Evolutionary conservation across 2,888 invertebrate genomes (phyloP), one percentile per base, ranked within the genome.

Genomic region (Eupeodes luniger): DNA sequence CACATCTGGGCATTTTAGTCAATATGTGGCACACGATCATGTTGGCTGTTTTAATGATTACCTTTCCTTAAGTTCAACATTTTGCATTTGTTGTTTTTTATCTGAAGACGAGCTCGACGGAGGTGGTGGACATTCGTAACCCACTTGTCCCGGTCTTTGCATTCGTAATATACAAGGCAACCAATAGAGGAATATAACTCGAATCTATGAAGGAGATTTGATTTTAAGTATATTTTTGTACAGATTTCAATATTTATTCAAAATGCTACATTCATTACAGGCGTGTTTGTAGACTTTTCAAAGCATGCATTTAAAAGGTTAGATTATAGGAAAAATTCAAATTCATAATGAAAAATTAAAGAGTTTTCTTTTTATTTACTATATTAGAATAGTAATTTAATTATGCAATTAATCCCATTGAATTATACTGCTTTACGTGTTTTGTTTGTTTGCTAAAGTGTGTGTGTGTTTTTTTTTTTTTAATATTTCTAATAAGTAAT

Each of bases 141-240:
- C 94, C 90, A 93, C 94, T 93, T 95, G 94, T 92, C 95, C 96
- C 90, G 96, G 95, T 93, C 96, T 95, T 92, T 96, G 96, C 99
- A 99, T 99, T 92, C 99, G 96, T 93, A 99, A 95, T 92, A 99
- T 94, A 96, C 98, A 98, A 92, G 99, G 99, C 94, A 99, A 95
- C 98, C 99, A 99, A 94, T 97, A 97, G 93, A 99, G 96, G 94
- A 99, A 98, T 93, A 99, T 96, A 92, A 97, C 96, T 94, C 96
- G 97, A 92, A 98, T 96, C 98, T 98, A 94, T 88, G 89, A 85
- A 88, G 72, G 77, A 87, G 78, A 87, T 80, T 74, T 76, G 77
- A 80, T 87, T 84, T 85, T 78, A 36, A 59, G 34, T 81, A 81
- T 57, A 62, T 62, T 66, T 53, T 69, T 61, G 14, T 49, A 27